Base-by-base conservation (phyloP, 2,797 vertebrate species). In the Agapornis canus region DNA sequence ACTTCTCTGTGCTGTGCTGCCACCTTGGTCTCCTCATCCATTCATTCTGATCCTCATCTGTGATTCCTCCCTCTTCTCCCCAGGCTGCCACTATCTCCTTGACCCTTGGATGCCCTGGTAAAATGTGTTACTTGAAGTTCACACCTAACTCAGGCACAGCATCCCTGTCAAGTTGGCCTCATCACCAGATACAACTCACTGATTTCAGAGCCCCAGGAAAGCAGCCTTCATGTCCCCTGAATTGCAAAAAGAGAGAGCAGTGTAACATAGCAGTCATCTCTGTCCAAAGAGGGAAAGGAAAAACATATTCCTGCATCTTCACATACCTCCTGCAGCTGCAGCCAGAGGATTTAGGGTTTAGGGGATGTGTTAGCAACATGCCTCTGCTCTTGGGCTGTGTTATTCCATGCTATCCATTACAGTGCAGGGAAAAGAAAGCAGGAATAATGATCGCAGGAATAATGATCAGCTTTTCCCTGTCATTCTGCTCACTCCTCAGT, bases 21-120 rank as follows among this genome's bases (percentile, higher is more conserved):
- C 69, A 52, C 64, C 32, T 64, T 8, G 0, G 23, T 29, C 57
- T 83, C 66, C 66, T 20, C 56, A 57, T 35, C 32, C 32, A 11
- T 57, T 25, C 6, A 0, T 56, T 35, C 69, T 9, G 18, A 78
- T 37, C 61, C 52, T 68, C 35, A 15, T 21, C 42, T 0, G 1
- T 1, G 39, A 47, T 81, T 83, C 77, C 59, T 52, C 6, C 27
- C 35, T 39, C 48, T 77, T 42, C 59, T 77, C 69, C n/a, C 45
- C 79, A 29, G 45, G 6, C 51, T 90, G 39, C 51, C 59, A 5
- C 82, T 92, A 42, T 95, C 88, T 95, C 73, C 1, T 9, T 92
- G 92, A 92, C 94, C 92, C 57, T 69, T 78, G 66, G 47, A 76
- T 92, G 85, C 73, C 21, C 89, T 47, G 73, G 21, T 43, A 69